These are phyloP conservation scores for Neopipo cinnamomea DNA, from an alignment of 2,113 vertebrate species.

Conservation along the genomic window DNA sequence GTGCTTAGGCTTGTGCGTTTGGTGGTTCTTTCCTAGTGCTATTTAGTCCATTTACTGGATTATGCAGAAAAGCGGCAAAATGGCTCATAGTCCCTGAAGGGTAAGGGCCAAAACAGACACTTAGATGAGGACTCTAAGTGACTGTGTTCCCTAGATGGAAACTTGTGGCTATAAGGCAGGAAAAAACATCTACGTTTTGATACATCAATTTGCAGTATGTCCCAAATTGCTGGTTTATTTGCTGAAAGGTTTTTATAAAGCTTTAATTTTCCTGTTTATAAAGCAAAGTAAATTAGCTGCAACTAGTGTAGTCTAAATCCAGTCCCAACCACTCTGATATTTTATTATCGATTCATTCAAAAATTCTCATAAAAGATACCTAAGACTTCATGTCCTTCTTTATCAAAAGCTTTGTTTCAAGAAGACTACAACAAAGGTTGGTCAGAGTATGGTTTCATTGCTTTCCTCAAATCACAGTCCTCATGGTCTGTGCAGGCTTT, in stretches of 20 bases:
- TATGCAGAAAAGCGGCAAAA: background rate
- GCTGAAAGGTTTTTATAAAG: background rate
- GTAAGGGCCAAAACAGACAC: background rate
- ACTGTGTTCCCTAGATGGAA: background rate
- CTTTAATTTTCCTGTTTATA: background rate
- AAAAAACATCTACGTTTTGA: background rate
- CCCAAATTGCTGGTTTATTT: background rate
- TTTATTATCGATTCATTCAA: background rate
- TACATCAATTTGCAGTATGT: background rate
- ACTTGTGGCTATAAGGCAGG: background rate
- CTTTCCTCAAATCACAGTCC: background rate
- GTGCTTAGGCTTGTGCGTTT: background rate
- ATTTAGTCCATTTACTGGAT: background rate
- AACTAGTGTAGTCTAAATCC: background rate
- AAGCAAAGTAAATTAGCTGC: background rate
- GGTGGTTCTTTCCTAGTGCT: background rate
- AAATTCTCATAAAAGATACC: background rate
- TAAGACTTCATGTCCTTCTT: background rate
- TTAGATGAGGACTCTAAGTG: background rate
- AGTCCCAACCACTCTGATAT: background rate
- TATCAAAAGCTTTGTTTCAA: background rate
- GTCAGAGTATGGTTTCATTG: background rate
- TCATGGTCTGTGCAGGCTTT: background rate
- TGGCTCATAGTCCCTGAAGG: background rate
- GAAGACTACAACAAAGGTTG: background rate